Base-by-base conservation (phyloP, 2,113 vertebrate species). In the Nothobranchius kuhntae region DNA sequence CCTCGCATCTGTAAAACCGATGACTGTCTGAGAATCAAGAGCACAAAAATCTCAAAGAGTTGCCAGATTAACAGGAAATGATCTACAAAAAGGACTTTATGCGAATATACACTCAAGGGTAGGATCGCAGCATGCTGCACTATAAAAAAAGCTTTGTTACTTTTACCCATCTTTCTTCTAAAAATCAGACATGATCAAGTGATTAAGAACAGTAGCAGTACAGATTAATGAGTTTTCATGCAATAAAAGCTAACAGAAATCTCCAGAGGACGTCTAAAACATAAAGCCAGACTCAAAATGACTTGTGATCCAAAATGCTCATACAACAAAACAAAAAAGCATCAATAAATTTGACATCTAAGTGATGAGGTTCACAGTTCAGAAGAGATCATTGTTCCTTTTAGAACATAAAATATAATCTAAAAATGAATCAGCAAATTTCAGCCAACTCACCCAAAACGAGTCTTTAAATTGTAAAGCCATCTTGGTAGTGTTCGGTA, bases 391-490 rank as follows among this genome's bases (percentile, higher is more conserved):
- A 21, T 10, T n/a, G 4, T 15, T 15, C 30, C 30, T 30, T 30
- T 61, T 48, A 6, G 12, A 26, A 9, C 24, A 8, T 46, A 8
- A 13, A 61, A 7, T 14, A 30, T 6, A 47, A 44, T 2, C 30
- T 30, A 47, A 30, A 46, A 61, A 59, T 13, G 10, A 42, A 40
- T 61, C n/a, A 61, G 7, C 13, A 65, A 6, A 4, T 26, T 52
- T 7, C 14, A 12, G 48, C 11, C 7, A 21, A 91, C 93, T 93
- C 69, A 93, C 93, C 93, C 96, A 98, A 88, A 98, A 98, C 1
- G 92, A 91, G 75, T 98, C 95, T 92, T 93, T 95, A 86, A 97
- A 98, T 51, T 93, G 92, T 80, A 95, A 89, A 57, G 93, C 71
- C 95, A 96, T 96, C 82, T 58, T 65, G 53, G 42, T 26, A 35